These are phyloP conservation scores for Vesta saturnalis DNA, from an alignment of 2,888 invertebrate species.

Conservation along the genomic window DNA sequence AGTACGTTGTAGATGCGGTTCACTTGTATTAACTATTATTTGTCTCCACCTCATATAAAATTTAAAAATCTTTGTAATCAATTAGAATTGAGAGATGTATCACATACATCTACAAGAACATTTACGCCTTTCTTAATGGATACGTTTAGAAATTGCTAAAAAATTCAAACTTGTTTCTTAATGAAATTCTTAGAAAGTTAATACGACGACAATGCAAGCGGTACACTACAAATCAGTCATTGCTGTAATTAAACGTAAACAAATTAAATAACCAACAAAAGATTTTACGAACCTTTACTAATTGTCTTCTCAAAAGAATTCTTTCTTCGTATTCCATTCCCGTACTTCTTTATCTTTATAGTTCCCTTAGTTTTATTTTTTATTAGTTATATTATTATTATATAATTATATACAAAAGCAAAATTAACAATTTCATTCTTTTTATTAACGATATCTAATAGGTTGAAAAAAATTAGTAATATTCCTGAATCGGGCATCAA, in stretches of 20 bases:
- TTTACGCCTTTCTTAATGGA: neutral
- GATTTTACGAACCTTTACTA: slow-evolving; percentile 36
- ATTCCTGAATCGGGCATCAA: too few relatives aligned
- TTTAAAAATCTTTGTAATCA: neutral
- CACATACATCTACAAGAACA: neutral
- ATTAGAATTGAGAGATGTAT: neutral
- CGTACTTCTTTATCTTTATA: slow-evolving; percentile 5
- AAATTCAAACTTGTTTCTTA: neutral
- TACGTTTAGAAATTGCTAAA: neutral
- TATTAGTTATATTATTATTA: too few relatives aligned
- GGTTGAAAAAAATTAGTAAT: too few relatives aligned
- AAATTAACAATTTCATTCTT: too few relatives aligned
- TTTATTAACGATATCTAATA: too few relatives aligned
- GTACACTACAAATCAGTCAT: slow-evolving; percentile 34
- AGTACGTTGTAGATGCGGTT: too few relatives aligned
- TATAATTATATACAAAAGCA: too few relatives aligned
- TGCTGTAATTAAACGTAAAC: slow-evolving; percentile 38
- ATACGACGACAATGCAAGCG: slow-evolving; percentile 17
- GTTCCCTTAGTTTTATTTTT: neutral
- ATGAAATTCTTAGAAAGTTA: slow-evolving; percentile 1
- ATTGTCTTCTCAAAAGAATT: slow-evolving; percentile 33
- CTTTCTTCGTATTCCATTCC: slow-evolving; percentile 23
- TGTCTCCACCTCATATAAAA: too few relatives aligned
- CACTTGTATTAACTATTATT: too few relatives aligned
- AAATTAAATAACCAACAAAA: slow-evolving; percentile 36